A percentile compares a stretch with the other conserved stretches of the same genome.
Evolutionary conservation across 2,888 invertebrate species (phyloP).

Genomic region (Brachypalpus laphriformis): DNA sequence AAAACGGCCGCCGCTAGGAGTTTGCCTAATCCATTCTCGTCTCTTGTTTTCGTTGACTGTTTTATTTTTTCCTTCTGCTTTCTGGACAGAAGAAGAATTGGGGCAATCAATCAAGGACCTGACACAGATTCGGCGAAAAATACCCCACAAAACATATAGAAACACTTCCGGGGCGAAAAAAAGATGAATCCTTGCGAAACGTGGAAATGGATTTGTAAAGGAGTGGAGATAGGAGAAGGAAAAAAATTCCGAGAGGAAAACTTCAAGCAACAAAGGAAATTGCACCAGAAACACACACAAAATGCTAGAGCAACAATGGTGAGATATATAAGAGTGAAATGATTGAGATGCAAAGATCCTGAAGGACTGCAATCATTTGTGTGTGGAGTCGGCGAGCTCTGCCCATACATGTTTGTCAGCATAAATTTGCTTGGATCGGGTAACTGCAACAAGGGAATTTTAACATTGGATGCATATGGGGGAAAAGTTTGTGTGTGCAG

Average conservation of each 20-base stretch:
- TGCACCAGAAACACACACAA: constrained; percentile 31
- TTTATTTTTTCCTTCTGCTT: background rate
- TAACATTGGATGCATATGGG: constrained; percentile 8
- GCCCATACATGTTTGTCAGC: constrained; percentile 59
- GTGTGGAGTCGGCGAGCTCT: background rate
- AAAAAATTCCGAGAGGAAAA: constrained; percentile 29
- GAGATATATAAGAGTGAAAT: constrained; percentile 38
- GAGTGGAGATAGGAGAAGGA: background rate
- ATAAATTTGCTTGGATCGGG: constrained; percentile 51
- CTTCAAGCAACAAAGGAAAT: constrained; percentile 48
- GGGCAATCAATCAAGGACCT: constrained; percentile 61
- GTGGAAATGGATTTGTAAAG: constrained; percentile 5
- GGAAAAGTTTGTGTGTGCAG: constrained; percentile 3
- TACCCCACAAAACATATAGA: constrained; percentile 44
- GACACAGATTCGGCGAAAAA: constrained; percentile 63
- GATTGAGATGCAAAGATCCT: constrained; percentile 64
- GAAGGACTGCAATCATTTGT: constrained; percentile 57
- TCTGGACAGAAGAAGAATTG: constrained; percentile 45
- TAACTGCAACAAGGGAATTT: constrained; percentile 53
- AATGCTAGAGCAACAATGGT: background rate
- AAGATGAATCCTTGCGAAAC: constrained; percentile 41
- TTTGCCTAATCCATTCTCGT: constrained; percentile 26
- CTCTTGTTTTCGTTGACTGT: background rate
- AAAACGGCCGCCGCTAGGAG: constrained; percentile 51
- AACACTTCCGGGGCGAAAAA: constrained; percentile 42